Conservation (phyloP, 2,113 vertebrate species). For the Nettapus auritus region DNA sequence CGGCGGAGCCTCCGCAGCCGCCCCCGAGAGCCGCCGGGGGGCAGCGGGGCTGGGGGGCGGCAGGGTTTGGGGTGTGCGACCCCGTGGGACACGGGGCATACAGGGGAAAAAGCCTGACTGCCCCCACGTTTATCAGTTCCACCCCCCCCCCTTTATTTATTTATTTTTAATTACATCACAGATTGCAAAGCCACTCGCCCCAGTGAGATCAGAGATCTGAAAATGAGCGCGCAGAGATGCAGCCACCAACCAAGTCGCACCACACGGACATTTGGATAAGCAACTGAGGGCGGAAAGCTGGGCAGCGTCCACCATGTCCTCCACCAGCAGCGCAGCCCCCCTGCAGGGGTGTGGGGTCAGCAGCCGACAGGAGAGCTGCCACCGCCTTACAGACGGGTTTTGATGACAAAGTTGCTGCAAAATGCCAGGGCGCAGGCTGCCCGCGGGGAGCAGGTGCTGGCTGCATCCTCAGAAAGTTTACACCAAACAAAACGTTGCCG, state of each 20-base stretch:
- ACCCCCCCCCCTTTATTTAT: too few relatives aligned
- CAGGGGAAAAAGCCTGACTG: too few relatives aligned
- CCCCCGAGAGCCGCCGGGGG: too few relatives aligned
- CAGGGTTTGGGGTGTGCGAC: too few relatives aligned
- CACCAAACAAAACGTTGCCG: neutral
- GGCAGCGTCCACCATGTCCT: fast-evolving
- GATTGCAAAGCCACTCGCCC: neutral
- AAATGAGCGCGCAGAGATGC: too few relatives aligned
- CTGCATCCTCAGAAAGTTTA: neutral
- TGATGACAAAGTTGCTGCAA: neutral
- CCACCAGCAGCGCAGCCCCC: fast-evolving
- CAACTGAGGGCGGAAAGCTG: fast-evolving
- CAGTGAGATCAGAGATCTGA: neutral
- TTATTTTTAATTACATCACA: too few relatives aligned
- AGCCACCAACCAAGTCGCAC: neutral
- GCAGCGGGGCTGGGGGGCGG: too few relatives aligned
- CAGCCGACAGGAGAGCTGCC: fast-evolving
- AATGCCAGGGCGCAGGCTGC: fast-evolving
- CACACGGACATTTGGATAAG: neutral
- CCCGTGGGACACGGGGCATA: too few relatives aligned
- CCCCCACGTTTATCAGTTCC: too few relatives aligned
- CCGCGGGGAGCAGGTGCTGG: neutral
- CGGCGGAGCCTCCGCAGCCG: too few relatives aligned
- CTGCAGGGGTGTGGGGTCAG: too few relatives aligned
- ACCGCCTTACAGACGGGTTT: neutral